A percentile compares a stretch with the other conserved stretches of the same genome.
phyloP scores from a whole-genome alignment of 23 tunicate genomes.

The Ascidia mentula region DNA sequence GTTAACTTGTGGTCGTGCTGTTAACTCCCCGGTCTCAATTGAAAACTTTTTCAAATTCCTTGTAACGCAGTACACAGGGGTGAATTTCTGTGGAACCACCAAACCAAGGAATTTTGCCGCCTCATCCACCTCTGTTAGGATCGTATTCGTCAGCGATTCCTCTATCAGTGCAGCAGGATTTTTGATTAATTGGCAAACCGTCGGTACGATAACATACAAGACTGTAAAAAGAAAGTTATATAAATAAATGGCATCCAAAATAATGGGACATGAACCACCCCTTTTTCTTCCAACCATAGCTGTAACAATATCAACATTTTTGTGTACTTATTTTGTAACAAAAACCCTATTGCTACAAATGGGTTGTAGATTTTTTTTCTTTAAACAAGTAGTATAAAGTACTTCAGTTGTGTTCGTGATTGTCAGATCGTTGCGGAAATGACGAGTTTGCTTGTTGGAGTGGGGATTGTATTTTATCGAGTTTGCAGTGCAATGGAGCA shows the following conservation, averaged over 20 bases:
- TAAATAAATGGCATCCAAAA: too few species aligned
- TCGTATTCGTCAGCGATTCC: background rate
- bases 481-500: background rate
- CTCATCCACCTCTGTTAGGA: background rate
- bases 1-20: background rate
- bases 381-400: too few species aligned
- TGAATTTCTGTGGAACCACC: background rate
- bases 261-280: too few species aligned
- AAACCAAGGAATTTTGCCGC: background rate
- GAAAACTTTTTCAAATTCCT: background rate
- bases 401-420: too few species aligned
- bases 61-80: background rate
- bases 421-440: background rate
- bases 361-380: too few species aligned
- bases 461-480: background rate
- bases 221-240: too few species aligned
- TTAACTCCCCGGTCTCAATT: background rate
- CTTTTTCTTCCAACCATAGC: too few species aligned
- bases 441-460: background rate
- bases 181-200: background rate
- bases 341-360: too few species aligned
- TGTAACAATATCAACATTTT: too few species aligned
- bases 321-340: too few species aligned
- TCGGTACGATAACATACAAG: background rate
- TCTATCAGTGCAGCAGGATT: background rate